Evolutionary conservation across 2,113 vertebrate genomes (phyloP).

Genomic region (Mesoclemmys tuberculata): DNA sequence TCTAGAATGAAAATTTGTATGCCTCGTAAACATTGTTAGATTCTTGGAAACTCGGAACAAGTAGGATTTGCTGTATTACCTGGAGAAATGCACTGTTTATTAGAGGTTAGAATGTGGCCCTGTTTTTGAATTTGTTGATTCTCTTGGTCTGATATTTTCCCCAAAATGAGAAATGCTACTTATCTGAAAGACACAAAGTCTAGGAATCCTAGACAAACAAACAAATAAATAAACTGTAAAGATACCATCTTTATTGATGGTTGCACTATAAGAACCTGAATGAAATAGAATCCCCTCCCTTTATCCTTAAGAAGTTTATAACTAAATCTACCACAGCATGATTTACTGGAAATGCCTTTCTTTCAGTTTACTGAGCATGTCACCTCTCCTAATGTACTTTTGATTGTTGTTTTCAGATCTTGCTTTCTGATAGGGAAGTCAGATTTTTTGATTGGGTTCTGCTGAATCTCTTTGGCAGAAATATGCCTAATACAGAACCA

Average conservation of each 20-base stretch:
- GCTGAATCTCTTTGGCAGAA: neutral
- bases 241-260: constrained; percentile 12
- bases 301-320: constrained; percentile 44
- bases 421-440: neutral
- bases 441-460: neutral
- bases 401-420: constrained; percentile 29
- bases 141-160: neutral
- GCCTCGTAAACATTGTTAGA: neutral
- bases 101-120: neutral
- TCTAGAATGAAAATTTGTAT: neutral
- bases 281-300: neutral
- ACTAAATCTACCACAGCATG: constrained; percentile 41
- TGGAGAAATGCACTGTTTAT: neutral
- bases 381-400: constrained; percentile 29
- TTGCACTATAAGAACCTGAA: neutral
- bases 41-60: neutral
- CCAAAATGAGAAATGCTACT: neutral
- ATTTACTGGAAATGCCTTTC: constrained; percentile 64
- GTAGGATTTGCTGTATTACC: neutral
- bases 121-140: neutral
- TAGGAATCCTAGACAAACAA: neutral
- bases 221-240: neutral
- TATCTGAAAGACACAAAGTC: neutral
- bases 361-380: constrained; percentile 49
- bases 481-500: neutral